These are phyloP conservation scores for Lasiommata megera DNA, from an alignment of 2,888 invertebrate species.

Conservation along the genomic window DNA sequence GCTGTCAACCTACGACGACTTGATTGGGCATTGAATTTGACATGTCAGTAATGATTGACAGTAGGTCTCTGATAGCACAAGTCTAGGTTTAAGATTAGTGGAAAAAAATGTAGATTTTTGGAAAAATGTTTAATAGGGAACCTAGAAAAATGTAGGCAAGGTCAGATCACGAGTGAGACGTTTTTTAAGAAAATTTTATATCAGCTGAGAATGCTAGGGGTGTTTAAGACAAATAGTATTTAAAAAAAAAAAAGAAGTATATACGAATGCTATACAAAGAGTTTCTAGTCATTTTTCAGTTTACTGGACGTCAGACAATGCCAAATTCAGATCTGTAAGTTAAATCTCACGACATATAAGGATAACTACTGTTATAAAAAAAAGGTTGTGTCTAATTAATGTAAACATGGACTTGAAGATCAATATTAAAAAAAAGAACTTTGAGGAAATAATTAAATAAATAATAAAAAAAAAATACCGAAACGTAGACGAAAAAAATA, in stretches of 20 bases:
- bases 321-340: conserved; percentile 65
- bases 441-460: conserved; percentile 37
- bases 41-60: neutral
- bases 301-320: conserved; percentile 55
- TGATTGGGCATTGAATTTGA: too few relatives aligned
- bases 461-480: conserved; percentile 45
- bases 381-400: conserved; percentile 73
- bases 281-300: conserved; percentile 43
- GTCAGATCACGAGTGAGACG: conserved; percentile 64
- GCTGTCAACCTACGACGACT: conserved; percentile 38
- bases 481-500: conserved; percentile 57
- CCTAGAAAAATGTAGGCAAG: conserved; percentile 47
- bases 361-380: conserved; percentile 64
- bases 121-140: conserved; percentile 75
- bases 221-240: conserved; percentile 37
- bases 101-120: conserved; percentile 76
- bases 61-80: conserved; percentile 51
- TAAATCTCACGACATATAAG: conserved; percentile 42
- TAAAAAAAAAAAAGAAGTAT: conserved; percentile 28
- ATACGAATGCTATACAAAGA: conserved; percentile 46
- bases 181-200: conserved; percentile 65
- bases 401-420: conserved; percentile 63
- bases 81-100: conserved; percentile 62
- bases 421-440: conserved; percentile 46
- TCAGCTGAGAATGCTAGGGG: conserved; percentile 50